phyloP scores from a whole-genome alignment of 2,797 vertebrate genomes.

The Coracias cyanogaster region DNA sequence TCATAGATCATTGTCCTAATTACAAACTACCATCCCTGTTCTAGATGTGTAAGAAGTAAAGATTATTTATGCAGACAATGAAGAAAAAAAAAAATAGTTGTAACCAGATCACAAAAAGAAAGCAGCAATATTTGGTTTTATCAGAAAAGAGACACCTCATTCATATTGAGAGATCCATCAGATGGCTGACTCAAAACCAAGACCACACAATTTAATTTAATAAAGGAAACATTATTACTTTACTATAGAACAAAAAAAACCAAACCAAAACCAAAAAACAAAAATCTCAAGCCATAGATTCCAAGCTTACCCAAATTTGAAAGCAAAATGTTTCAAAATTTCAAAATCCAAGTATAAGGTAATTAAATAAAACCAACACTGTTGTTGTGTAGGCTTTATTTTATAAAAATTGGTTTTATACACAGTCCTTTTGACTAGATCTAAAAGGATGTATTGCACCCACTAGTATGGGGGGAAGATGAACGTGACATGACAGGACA shows the following conservation, averaged over 20 bases:
- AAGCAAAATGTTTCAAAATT: neutral
- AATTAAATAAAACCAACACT: neutral
- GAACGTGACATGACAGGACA: neutral
- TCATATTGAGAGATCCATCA: neutral
- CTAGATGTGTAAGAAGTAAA: neutral
- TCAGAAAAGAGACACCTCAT: neutral
- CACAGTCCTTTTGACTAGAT: neutral
- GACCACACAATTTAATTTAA: neutral
- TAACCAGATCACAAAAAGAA: neutral
- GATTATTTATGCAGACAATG: neutral
- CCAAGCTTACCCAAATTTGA: neutral
- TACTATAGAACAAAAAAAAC: too few species aligned
- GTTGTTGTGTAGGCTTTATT: neutral
- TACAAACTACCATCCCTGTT: neutral
- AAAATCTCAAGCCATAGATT: neutral
- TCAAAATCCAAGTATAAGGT: neutral
- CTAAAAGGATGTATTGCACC: neutral
- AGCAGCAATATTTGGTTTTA: neutral
- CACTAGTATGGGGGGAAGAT: fast-evolving
- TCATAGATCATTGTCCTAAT: neutral
- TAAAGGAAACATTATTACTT: neutral
- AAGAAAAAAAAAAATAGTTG: neutral
- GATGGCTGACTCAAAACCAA: neutral
- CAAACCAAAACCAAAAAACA: neutral
- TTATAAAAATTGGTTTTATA: neutral